Conservation (phyloP, 2,888 invertebrate species). For the Platycheirus albimanus region DNA sequence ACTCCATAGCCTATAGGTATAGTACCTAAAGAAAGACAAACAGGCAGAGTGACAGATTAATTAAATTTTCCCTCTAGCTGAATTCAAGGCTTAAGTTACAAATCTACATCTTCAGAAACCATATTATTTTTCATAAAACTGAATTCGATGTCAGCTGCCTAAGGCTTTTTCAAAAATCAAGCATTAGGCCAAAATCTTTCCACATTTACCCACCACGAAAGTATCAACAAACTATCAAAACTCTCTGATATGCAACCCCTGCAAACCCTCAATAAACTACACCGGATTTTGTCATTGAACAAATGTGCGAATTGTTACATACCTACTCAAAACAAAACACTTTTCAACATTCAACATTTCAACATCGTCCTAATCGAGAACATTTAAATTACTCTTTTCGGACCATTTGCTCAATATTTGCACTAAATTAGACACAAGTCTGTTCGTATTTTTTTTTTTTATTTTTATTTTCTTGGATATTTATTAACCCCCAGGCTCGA, state of each 20-base stretch:
- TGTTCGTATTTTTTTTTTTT: constrained; percentile 78
- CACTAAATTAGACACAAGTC: constrained; percentile 80
- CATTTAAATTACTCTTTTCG: constrained; percentile 63
- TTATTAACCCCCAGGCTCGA: background rate
- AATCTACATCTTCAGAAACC: too few species aligned
- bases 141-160: background rate
- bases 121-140: too few species aligned
- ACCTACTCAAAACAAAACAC: constrained; percentile 50
- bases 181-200: constrained; percentile 19
- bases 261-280: background rate
- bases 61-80: too few species aligned
- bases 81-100: too few species aligned
- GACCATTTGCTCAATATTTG: constrained; percentile 78
- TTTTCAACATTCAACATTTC: constrained; percentile 30
- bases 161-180: background rate
- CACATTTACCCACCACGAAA: constrained; percentile 31
- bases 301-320: constrained; percentile 69
- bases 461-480: background rate
- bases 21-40: too few species aligned
- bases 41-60: too few species aligned
- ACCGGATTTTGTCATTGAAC: constrained; percentile 55
- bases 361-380: constrained; percentile 14
- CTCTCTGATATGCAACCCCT: background rate
- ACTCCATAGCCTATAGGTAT: too few species aligned
- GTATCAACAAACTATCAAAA: background rate